Base-by-base conservation (phyloP, 2,888 invertebrate species). In the Ecliptopera silaceata region DNA sequence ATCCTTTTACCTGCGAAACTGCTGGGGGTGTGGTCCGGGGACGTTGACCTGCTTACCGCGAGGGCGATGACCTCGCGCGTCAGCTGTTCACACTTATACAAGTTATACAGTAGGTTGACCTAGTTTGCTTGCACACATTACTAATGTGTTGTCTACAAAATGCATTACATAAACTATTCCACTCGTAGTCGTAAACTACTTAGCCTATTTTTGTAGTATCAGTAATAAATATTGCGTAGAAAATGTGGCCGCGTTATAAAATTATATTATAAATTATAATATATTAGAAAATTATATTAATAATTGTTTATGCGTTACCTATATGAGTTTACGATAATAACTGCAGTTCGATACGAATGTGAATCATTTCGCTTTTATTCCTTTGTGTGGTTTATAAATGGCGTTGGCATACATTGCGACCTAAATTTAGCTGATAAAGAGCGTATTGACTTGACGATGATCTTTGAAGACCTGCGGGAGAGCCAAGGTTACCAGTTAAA, bases 51-150 rank as follows among this genome's bases (percentile, higher is more conserved):
- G 71, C 69, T 63, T 70, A 60, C 68, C 60, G 65, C 54, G 60
- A 69, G 68, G 83, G 80, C 80, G 72, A 72, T 75, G 84, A 83
- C 79, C 83, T 72, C 65, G 63, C 63, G 52, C 70, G 77, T 82
- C 85, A 84, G 83, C 82, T 84, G 84, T 77, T 78, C 78, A 79
- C 76, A 79, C 75, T 4, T 26, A 26, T 26, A 26, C 26, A 26
- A 26, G 26, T 26, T 77, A 73, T 75, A 78, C 77, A 79, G 57
- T 34, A 50, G 53, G 42, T 39, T 59, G 76, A 77, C 69, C 71
- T 38, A 59, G 50, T 50, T 59, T 64, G 65, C 70, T 59, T 64
- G 65, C 70, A 69, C 63, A 62, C 69, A 59, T 68, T 56, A 63
- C 26, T 49, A 17, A 11, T 36, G 17, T 44, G 52, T 55, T 54